These are phyloP conservation scores for Synergus umbraculus DNA, from an alignment of 2,888 invertebrate species.

Conservation along the genomic window DNA sequence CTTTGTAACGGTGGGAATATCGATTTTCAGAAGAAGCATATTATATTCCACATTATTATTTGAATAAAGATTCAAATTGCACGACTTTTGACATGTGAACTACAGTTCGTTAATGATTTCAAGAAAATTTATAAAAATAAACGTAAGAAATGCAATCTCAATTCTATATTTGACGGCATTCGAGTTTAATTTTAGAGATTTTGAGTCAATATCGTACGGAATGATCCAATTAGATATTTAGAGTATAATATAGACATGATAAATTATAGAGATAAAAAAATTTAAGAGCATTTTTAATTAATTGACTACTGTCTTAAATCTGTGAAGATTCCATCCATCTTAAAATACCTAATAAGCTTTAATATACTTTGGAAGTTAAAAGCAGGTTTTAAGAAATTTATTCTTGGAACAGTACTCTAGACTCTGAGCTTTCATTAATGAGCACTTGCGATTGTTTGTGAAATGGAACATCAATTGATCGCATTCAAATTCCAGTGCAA, in stretches of 20 bases:
- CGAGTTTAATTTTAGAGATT: background rate
- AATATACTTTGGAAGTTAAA: background rate
- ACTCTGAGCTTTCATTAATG: background rate
- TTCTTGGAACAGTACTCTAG: background rate
- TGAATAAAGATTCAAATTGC: background rate
- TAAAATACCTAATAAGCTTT: background rate
- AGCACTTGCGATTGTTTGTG: background rate
- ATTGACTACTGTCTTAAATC: background rate
- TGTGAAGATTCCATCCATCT: background rate
- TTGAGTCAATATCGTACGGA: background rate
- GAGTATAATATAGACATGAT: too few species aligned
- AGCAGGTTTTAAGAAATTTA: background rate
- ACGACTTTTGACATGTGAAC: background rate
- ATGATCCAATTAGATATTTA: background rate
- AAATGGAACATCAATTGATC: background rate
- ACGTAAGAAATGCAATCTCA: background rate
- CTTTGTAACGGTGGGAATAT: background rate
- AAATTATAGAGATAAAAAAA: too few species aligned
- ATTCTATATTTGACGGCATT: background rate
- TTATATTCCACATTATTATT: background rate
- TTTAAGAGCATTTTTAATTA: too few species aligned
- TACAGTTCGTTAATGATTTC: background rate
- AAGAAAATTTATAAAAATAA: background rate
- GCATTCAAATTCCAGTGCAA: background rate
- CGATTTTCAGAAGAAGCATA: slow-evolving; percentile 4